Base-by-base conservation (phyloP, 2,797 vertebrate genomes). In the Phrynocephalus forsythii region DNA sequence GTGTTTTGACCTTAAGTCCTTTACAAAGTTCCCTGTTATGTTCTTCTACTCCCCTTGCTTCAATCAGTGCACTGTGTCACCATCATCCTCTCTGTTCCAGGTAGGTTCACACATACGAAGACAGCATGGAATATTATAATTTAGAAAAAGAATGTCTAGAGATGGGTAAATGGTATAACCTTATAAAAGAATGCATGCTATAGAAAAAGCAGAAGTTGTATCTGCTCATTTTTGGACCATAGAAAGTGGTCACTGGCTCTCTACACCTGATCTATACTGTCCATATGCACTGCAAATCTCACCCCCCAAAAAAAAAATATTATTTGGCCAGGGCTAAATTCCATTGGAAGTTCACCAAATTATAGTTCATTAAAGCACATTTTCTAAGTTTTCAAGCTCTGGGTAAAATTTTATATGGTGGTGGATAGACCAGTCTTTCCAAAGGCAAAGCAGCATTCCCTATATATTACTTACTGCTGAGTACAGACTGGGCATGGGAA, bases 1-100 rank as follows among this genome's bases (percentile, higher is more conserved):
- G 8, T 28, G 50, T 79, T 87, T 63, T 84, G 75, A 79, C 67
- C 66, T 78, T 38, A 83, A 9, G 48, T 83, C 86, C 75, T 78
- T 88, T 44, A 15, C 38, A 56, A 44, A 71, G 22, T 87, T 75
- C 38, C 18, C 24, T 85, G 24, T 60, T 48, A 11, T 22, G 26
- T 6, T 83, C 5, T 50, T 28, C 28, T 44, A 48, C 24, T 44
- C 33, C 33, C 67, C 7, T 30, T 44, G 22, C 30, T 20, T 3
- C 33, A 63, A 33, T 22, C n/a, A 6, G 8, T 50, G 13, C 6
- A 72, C 8, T 20, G 56, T 72, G 44, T 60, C 50, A 84, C 22
- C n/a, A 11, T 7, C 15, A 48, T 28, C 22, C 72, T 60, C 8
- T 87, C 48, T 78, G 63, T 16, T 52, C 15, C 38, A 38, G 24